Base-by-base conservation (phyloP, 2,113 vertebrate species). In the Sclerurus mexicanus region DNA sequence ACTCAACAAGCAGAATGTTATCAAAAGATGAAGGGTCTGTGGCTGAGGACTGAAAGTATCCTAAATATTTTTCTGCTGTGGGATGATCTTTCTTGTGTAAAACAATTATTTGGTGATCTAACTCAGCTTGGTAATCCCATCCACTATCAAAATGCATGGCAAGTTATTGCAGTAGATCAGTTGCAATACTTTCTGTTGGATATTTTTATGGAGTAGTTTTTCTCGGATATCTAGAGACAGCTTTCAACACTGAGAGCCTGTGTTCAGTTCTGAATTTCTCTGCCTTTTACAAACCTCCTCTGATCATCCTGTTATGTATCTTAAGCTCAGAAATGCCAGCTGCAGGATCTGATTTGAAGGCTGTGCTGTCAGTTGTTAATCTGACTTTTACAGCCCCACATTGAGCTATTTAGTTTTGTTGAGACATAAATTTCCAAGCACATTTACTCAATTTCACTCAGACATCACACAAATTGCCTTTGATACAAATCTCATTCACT, bases 1-100 rank as follows among this genome's bases (percentile, higher is more conserved):
- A 94, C 96, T 98, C 88, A 96, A 69, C 13, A 22, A 71, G 67
- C 80, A 81, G 76, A 81, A 76, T 80, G 75, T 95, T 97, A 88
- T 89, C 44, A 55, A 96, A 96, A 90, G 94, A 95, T 95, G 85
- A 92, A 74, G 84, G 92, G 39, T 69, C 68, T 85, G 52, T 85
- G 69, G 37, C 64, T 84, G 77, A 95, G 44, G 64, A 62, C 59
- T 69, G 37, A 79, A 91, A 88, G 60, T 58, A 87, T 76, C 86
- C 75, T 85, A 86, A 40, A 69, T 22, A 47, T 92, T 93, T 89
- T 97, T 88, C 89, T 88, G 19, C 87, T 74, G 47, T 79, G 56
- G 6, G 82, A 66, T 95, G 81, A 91, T 75, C 31, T 75, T 74
- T 90, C 56, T 89, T 96, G 62, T 55, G 85, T 28, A 93, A 88